Evolutionary conservation across 2,797 vertebrate genomes (phyloP), one percentile per base, ranked within the genome.

Genomic region (Paratrypauchen microcephalus): DNA sequence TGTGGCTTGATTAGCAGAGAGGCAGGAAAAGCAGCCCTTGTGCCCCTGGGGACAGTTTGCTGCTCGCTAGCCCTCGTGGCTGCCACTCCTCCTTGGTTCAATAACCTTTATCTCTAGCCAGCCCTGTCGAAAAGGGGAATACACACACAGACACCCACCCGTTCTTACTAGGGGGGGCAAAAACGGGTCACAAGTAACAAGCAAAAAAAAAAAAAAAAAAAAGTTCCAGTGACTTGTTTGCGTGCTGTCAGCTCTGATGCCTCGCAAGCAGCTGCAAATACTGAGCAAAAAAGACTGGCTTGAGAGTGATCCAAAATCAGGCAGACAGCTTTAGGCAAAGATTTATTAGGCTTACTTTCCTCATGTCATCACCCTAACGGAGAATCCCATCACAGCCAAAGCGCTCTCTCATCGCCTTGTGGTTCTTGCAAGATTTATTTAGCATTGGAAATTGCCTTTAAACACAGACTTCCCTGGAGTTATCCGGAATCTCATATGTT

Each of bases 11-110:
- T 90, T 73, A 87, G 79, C 71, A 21, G 67, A 76, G 54, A 9
- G 78, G 83, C 86, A 78, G 80, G 66, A 76, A 60, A 75, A 81
- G 85, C 86, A 86, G 90, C 88, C 86, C 32, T 36, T 9, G 32
- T 88, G 79, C 77, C 65, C 71, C 57, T 1, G 71, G 72, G 73
- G 72, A 65, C 7, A 74, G 65, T 73, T 79, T 75, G 57, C 75
- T 79, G 62, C 67, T 66, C 52, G 48, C 64, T 68, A 68, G 52
- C 77, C 77, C 21, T 39, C 18, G 36, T 50, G 70, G 57, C 66
- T 71, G 73, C 56, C 68, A 60, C 80, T 75, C 73, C 81, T 84
- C 69, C 67, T 50, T 61, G 63, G 78, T 79, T 86, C 75, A 85
- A 79, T 80, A 77, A 83, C 79, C 84, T 84, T 83, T 76, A 74